phyloP scores from a whole-genome alignment of 1,140 invertebrate species.

The Coenobita brevimanus region DNA sequence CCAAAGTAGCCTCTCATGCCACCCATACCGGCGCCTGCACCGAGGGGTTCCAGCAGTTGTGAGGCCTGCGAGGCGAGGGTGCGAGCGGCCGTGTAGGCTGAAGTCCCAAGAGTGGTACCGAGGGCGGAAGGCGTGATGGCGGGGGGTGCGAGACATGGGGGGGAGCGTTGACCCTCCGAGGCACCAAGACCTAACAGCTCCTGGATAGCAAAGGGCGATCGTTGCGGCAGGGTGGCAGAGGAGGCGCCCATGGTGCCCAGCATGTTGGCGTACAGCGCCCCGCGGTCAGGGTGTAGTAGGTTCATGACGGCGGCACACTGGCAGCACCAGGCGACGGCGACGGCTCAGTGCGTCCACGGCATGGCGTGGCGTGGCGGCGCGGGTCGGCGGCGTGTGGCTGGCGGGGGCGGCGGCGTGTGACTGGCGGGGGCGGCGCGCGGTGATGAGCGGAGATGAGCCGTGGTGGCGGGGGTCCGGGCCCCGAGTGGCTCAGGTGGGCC shows the following conservation, averaged over 20 bases:
- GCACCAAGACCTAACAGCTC: constrained; percentile 85
- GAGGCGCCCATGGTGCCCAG: constrained; percentile 54
- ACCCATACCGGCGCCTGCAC: constrained; percentile 50
- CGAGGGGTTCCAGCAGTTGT: constrained; percentile 51
- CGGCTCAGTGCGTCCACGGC: constrained; percentile 35
- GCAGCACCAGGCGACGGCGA: not conserved
- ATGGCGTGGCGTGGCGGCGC: constrained; percentile 34
- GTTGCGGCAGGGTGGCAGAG: constrained; percentile 80
- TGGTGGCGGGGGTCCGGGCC: constrained; percentile 58
- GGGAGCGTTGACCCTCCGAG: constrained; percentile 46
- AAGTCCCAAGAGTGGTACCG: constrained; percentile 40
- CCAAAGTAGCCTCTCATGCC: constrained; percentile 58
- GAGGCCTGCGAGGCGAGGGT: constrained; percentile 61
- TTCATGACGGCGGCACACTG: constrained; percentile 62
- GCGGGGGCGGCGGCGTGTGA: constrained; percentile 16
- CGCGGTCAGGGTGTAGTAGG: constrained; percentile 68
- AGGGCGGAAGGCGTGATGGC: constrained; percentile 39
- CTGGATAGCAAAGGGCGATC: constrained; percentile 92
- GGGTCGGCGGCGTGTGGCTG: constrained; percentile 22
- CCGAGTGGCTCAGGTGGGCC: constrained; percentile 68
- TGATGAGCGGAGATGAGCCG: constrained; percentile 51
- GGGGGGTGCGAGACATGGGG: constrained; percentile 14
- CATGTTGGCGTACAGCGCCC: constrained; percentile 70
- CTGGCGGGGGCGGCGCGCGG: constrained; percentile 34
- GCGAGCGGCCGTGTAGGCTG: constrained; percentile 49